These are phyloP conservation scores for Synodontis membranacea DNA, from an alignment of 2,113 vertebrate species.

Conservation along the genomic window DNA sequence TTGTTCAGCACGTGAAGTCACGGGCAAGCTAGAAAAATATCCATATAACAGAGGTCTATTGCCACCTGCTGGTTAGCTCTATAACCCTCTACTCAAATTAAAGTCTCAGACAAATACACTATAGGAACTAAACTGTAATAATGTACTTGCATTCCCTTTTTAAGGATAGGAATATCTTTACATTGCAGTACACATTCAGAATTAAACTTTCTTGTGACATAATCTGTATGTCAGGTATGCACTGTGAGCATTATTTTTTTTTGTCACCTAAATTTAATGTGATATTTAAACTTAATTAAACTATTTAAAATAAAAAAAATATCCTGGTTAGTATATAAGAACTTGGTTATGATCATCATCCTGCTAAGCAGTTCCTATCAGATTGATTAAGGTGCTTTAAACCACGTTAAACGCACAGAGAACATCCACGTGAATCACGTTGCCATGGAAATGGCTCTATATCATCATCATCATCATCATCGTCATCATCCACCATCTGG, in stretches of 20 bases:
- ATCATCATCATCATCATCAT: too few relatives aligned
- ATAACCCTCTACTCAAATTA: too few relatives aligned
- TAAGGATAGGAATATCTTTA: neutral
- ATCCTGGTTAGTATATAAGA: neutral
- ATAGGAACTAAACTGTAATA: neutral
- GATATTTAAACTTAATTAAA: neutral
- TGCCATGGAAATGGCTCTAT: conserved; percentile 40
- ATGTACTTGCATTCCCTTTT: too few relatives aligned
- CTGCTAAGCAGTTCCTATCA: conserved; percentile 5
- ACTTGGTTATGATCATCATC: neutral
- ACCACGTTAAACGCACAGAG: conserved; percentile 6
- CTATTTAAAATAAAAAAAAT: too few relatives aligned
- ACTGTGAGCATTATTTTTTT: neutral
- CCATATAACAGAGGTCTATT: neutral
- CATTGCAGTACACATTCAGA: neutral
- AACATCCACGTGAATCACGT: conserved; percentile 39
- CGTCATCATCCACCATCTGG: conserved; percentile 6
- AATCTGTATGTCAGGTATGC: neutral
- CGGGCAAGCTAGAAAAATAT: neutral
- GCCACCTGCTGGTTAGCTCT: conserved; percentile 39
- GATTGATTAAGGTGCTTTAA: conserved; percentile 3
- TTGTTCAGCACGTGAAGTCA: neutral
- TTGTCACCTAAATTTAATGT: neutral
- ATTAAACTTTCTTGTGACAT: neutral
- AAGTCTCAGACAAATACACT: neutral